A percentile compares a stretch with the other conserved stretches of the same genome.
These are phyloP conservation scores for Octonoba sinensis DNA, from an alignment of 2,888 invertebrate species.

Conservation along the genomic window DNA sequence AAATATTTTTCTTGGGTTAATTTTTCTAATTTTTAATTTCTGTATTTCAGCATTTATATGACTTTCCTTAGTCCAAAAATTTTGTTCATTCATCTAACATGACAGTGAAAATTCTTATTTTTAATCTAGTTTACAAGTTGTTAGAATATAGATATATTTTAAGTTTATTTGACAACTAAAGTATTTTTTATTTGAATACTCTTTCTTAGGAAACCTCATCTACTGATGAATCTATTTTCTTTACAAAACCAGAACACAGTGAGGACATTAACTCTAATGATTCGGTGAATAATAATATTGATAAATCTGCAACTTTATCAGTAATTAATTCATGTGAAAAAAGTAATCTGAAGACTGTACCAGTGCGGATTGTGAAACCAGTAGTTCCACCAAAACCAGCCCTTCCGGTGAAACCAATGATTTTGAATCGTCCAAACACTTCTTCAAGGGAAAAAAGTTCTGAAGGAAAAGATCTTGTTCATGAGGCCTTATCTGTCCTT, in stretches of 20 bases:
- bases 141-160: no score
- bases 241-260: background rate
- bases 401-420: constrained; percentile 71
- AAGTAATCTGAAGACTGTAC: constrained; percentile 79
- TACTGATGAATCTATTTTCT: background rate
- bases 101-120: no score
- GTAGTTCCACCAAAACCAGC: constrained; percentile 74
- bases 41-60: no score
- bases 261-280: background rate
- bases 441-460: constrained; percentile 3
- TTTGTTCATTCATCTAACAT: no score
- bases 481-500: constrained; percentile 46
- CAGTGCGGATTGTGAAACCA: constrained; percentile 80
- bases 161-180: background rate
- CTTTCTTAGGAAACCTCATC: constrained; percentile 19
- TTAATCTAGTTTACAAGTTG: no score
- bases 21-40: no score
- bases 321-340: constrained; percentile 71
- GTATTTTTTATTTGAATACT: background rate
- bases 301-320: background rate
- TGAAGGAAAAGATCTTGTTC: constrained; percentile 32
- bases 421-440: constrained; percentile 74
- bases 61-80: no score
- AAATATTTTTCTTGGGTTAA: no score
- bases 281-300: constrained; percentile 14